These are phyloP conservation scores for Reticulitermes lucifugus DNA, from an alignment of 2,888 invertebrate genomes.

Conservation along the genomic window DNA sequence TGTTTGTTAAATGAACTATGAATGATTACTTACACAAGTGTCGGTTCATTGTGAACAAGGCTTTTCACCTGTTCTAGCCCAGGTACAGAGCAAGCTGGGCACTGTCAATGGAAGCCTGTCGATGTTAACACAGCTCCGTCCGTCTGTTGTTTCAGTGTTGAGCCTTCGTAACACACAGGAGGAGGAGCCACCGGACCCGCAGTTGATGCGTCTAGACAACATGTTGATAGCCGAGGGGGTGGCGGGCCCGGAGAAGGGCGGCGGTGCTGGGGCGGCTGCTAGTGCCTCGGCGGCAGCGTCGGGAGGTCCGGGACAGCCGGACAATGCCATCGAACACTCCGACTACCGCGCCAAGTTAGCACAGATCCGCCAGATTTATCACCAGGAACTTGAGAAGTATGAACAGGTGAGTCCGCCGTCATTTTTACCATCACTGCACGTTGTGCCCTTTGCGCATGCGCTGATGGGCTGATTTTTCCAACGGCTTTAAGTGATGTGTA, in stretches of 20 bases:
- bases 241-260: slow-evolving; percentile 94
- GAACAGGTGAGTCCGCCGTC: slow-evolving; percentile 77
- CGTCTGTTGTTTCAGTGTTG: slow-evolving; percentile 72
- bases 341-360: slow-evolving; percentile 99
- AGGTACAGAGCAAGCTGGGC: too few relatives aligned
- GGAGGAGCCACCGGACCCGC: slow-evolving; percentile 98
- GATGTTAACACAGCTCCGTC: neutral
- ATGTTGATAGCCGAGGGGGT: slow-evolving; percentile 99
- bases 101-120: too few relatives aligned
- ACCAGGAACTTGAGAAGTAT: slow-evolving; percentile 99
- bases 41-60: too few relatives aligned
- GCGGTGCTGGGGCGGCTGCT: slow-evolving; percentile 88
- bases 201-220: slow-evolving; percentile 98
- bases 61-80: too few relatives aligned
- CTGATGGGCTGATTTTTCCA: too few relatives aligned
- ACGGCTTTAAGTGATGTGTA: too few relatives aligned
- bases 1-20: too few relatives aligned
- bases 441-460: too few relatives aligned
- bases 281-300: slow-evolving; percentile 88
- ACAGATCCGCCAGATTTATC: slow-evolving; percentile 98
- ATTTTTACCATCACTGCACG: too few relatives aligned
- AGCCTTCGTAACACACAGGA: slow-evolving; percentile 97
- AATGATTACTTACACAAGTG: too few relatives aligned
- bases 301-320: slow-evolving; percentile 80
- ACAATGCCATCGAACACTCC: slow-evolving; percentile 98